Evolutionary conservation across 2,888 invertebrate genomes (phyloP).

Genomic region (Leucoma salicis): DNA sequence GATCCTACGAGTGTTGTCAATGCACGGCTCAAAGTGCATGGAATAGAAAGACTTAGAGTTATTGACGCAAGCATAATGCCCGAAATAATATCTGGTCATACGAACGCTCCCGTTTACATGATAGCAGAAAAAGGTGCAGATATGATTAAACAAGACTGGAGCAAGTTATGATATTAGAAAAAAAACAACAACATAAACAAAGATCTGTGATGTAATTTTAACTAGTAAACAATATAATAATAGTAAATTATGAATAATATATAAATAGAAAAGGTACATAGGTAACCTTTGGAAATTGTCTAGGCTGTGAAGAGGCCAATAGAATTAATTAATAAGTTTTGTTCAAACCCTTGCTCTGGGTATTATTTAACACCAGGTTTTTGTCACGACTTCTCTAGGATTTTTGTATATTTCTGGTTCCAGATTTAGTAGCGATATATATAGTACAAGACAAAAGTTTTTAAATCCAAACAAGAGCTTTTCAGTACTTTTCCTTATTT

Average conservation of each 20-base stretch:
- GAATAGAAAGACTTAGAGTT: constrained; percentile 85
- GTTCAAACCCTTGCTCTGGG: no score
- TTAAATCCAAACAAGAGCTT: no score
- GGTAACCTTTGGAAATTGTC: no score
- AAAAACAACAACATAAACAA: constrained; percentile 3
- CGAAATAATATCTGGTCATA: constrained; percentile 88
- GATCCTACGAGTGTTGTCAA: constrained; percentile 85
- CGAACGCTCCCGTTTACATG: constrained; percentile 90
- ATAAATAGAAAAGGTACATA: neutral
- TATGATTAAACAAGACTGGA: constrained; percentile 84
- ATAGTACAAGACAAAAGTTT: no score
- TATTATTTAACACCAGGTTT: no score
- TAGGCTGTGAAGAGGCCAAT: no score
- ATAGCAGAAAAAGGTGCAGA: constrained; percentile 91
- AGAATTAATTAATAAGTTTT: no score
- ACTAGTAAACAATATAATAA: constrained; percentile 1
- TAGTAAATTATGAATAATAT: neutral
- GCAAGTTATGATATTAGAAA: constrained; percentile 36
- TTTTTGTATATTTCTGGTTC: no score
- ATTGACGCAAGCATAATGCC: constrained; percentile 92
- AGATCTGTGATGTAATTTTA: constrained; percentile 29
- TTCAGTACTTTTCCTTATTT: no score
- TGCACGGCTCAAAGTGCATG: constrained; percentile 83
- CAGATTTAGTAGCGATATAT: no score
- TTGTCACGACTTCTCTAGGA: no score